Conservation (phyloP, 2,797 vertebrate species). For the Pelochelys cantorii region DNA sequence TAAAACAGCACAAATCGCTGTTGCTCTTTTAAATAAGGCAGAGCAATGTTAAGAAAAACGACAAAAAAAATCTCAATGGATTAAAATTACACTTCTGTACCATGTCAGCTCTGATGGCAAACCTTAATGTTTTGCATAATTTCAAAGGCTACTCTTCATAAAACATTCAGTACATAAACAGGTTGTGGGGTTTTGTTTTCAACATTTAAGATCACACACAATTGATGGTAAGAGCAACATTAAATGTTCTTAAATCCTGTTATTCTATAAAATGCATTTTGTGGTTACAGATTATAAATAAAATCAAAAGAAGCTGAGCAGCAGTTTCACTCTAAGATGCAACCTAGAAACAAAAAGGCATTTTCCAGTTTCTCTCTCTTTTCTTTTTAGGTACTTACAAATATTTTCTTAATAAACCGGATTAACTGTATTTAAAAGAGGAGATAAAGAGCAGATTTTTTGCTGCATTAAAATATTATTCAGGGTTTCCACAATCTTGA, state of each 20-base stretch:
- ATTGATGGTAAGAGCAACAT: slow-evolving; percentile 68
- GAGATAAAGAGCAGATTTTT: slow-evolving; percentile 71
- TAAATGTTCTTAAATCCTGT: slow-evolving; percentile 70
- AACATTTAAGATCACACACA: slow-evolving; percentile 70
- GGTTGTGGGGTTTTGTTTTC: slow-evolving; percentile 70
- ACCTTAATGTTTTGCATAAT: slow-evolving; percentile 70
- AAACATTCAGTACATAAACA: slow-evolving; percentile 63
- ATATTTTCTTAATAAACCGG: slow-evolving; percentile 76
- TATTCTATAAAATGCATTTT: slow-evolving; percentile 74
- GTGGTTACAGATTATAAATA: slow-evolving; percentile 66
- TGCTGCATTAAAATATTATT: slow-evolving; percentile 54
- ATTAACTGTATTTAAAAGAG: slow-evolving; percentile 79
- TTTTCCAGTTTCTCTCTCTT: slow-evolving; percentile 36
- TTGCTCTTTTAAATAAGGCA: slow-evolving; percentile 88
- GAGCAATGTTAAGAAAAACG: slow-evolving; percentile 80
- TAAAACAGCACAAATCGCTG: slow-evolving; percentile 78
- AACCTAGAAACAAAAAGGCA: slow-evolving; percentile 45
- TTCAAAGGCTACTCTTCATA: slow-evolving; percentile 67
- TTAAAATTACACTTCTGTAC: slow-evolving; percentile 82
- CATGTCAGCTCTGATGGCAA: slow-evolving; percentile 69
- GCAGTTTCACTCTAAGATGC: slow-evolving; percentile 56
- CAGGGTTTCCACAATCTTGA: slow-evolving; percentile 51
- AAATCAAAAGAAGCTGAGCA: slow-evolving; percentile 67
- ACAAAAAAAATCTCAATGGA: slow-evolving; percentile 79
- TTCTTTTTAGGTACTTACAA: slow-evolving; percentile 64